phyloP scores from a whole-genome alignment of 2,113 vertebrate genomes.

The Lanius collurio region DNA sequence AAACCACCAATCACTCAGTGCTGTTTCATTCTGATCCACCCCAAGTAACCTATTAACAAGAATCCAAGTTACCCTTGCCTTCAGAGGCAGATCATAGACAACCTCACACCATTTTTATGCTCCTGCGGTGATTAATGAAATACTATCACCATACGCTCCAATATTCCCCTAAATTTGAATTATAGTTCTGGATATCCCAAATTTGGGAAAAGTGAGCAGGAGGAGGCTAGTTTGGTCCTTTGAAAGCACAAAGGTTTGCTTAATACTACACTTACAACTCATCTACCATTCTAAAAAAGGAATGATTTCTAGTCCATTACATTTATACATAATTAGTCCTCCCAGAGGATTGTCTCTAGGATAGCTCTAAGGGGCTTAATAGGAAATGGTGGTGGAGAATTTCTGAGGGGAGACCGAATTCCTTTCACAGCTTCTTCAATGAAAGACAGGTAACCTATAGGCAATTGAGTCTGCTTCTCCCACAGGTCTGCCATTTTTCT shows the following conservation, averaged over 20 bases:
- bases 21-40: background rate
- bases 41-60: background rate
- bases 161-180: background rate
- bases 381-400: background rate
- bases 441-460: background rate
- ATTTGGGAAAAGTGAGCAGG: background rate
- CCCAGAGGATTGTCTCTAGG: background rate
- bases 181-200: background rate
- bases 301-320: background rate
- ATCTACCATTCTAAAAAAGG: background rate
- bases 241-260: background rate
- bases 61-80: background rate
- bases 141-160: accelerated
- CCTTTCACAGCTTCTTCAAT: background rate
- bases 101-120: background rate
- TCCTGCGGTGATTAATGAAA: background rate
- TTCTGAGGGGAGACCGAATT: background rate
- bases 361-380: background rate
- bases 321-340: background rate
- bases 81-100: background rate
- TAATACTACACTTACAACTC: background rate
- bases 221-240: background rate
- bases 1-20: too few relatives aligned
- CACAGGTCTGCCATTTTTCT: background rate
- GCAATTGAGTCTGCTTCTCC: background rate